Base-by-base conservation (phyloP, 2,888 invertebrate genomes). In the Apodemia duryi region DNA sequence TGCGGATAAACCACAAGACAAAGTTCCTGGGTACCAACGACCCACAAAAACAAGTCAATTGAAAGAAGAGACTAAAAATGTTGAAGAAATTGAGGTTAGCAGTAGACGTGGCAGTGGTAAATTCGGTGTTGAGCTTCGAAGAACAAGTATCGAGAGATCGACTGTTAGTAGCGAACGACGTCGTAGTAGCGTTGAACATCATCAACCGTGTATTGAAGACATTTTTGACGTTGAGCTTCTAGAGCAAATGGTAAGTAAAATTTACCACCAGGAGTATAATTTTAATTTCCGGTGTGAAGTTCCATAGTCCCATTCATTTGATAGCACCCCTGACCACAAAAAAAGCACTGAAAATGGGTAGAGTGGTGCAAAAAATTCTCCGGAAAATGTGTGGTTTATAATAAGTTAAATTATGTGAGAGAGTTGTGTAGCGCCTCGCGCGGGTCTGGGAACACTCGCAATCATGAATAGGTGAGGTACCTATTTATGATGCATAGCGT, bases 191-290 rank as follows among this genome's bases (percentile, higher is more conserved):
- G 82, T 87, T 54, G 92, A 92, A 65, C 91, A 92, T 72, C 79
- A 82, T 70, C 83, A 92, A 74, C 87, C 93, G 72, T 93, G 93
- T 75, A 94, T 96, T 72, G 96, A 96, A 83, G 94, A 95, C 72
- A 95, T 96, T 70, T 95, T 93, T 72, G 95, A 96, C 74, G 77
- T 96, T 71, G 93, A 94, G 76, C 87, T 95, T 73, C 90, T 96
- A 67, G 96, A 96, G 85, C 93, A 93, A 86, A 93, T 96, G 93
- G 95, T 95, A 81, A 93, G 93, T 92, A 54, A 72, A 70, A 62
- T 43, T 64, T 1, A 43, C 38, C 1, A 11, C 3, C 4, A 11
- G 1, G 11, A 43, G 43, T 43, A 2, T 43, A 41, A 41, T 41
- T 41, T 2, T 41, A 35, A 35, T 35, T 2, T 5, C 35, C 35